These are phyloP conservation scores for Sturnira hondurensis DNA, from an alignment of 2,113 vertebrate species.

Conservation along the genomic window DNA sequence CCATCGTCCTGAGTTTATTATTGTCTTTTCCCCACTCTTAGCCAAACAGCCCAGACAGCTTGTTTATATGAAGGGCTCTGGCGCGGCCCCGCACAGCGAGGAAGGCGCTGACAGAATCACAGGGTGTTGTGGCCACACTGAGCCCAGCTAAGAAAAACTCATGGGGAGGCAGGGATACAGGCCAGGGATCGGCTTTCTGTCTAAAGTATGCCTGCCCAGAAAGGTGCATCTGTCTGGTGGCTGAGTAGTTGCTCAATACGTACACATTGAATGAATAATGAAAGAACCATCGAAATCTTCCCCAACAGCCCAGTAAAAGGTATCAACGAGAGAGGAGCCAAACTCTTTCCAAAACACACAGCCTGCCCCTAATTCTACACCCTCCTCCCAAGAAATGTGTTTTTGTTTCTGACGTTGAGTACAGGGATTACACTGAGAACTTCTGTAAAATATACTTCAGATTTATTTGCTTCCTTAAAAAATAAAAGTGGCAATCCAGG, in stretches of 20 bases:
- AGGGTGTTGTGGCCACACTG: background rate
- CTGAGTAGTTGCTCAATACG: conserved; percentile 14
- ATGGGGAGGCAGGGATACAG: background rate
- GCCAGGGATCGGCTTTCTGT: background rate
- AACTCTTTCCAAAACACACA: background rate
- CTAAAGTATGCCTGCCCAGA: background rate
- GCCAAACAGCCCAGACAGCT: conserved; percentile 76
- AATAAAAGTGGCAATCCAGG: background rate
- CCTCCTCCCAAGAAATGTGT: background rate
- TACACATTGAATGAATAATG: background rate
- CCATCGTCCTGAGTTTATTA: conserved; percentile 64
- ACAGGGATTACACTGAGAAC: background rate
- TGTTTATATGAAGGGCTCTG: conserved; percentile 73
- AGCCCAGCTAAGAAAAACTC: conserved; percentile 49
- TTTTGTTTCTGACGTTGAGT: conserved; percentile 1
- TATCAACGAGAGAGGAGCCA: background rate
- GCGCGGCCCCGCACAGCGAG: conserved; percentile 27
- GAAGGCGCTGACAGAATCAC: conserved; percentile 63
- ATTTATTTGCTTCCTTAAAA: conserved; percentile 18
- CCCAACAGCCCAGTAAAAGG: background rate
- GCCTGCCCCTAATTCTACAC: background rate
- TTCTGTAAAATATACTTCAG: conserved; percentile 39
- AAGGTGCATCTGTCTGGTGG: background rate
- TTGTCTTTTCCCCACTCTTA: conserved; percentile 67
- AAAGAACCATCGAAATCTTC: background rate